These are phyloP conservation scores for Megalopta genalis DNA, from an alignment of 1,140 invertebrate species.

Conservation along the genomic window DNA sequence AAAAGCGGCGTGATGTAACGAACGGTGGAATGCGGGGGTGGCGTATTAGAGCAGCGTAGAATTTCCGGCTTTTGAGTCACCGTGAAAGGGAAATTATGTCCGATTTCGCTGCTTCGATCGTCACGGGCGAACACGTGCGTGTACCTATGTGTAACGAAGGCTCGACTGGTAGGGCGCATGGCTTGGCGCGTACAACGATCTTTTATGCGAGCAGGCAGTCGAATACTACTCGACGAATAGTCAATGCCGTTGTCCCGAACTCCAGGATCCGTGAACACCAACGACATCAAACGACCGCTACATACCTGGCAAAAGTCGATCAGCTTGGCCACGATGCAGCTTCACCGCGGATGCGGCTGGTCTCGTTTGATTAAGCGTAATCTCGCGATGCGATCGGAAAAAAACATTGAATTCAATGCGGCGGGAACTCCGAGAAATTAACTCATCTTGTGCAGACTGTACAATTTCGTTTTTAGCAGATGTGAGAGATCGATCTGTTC, in stretches of 20 bases:
- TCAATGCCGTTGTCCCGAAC: not conserved
- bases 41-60: not conserved
- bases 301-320: not conserved
- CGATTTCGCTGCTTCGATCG: not conserved
- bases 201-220: not conserved
- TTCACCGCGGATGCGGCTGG: not conserved
- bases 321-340: not conserved
- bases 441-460: not conserved
- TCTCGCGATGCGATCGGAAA: constrained; percentile 1
- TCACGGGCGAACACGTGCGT: not conserved
- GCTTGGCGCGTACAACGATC: not conserved
- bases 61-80: not conserved
- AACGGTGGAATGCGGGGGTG: not conserved
- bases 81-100: not conserved
- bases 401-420: not conserved
- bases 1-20: not conserved
- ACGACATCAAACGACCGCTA: not conserved
- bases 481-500: not conserved
- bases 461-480: not conserved
- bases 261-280: not conserved
- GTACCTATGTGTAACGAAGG: not conserved
- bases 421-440: not conserved
- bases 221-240: not conserved
- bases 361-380: constrained; percentile 4
- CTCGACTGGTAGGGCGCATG: not conserved